phyloP scores from a whole-genome alignment of 2,888 invertebrate genomes.

The Fragum fragum region DNA sequence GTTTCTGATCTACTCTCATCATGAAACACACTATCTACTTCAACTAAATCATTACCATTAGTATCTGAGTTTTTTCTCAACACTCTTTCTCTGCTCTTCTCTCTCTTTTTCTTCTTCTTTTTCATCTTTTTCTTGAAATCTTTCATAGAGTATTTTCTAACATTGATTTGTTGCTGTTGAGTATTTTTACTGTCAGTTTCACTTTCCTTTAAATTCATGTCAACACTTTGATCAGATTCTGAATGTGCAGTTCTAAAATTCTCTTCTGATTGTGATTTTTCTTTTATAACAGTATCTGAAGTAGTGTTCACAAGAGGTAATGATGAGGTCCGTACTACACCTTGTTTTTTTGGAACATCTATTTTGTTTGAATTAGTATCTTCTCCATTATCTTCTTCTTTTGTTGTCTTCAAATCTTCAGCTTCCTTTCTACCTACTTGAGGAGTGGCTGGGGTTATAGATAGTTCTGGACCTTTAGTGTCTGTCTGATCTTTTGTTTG shows the following conservation, averaged over 20 bases:
- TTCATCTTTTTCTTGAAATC: conserved; percentile 66
- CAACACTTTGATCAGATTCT: conserved; percentile 43
- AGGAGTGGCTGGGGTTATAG: conserved; percentile 44
- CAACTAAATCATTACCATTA: conserved; percentile 16
- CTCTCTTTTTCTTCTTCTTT: conserved; percentile 51
- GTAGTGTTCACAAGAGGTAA: conserved; percentile 46
- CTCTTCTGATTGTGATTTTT: conserved; percentile 34
- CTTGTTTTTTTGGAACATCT: conserved; percentile 25
- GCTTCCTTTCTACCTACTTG: conserved; percentile 7
- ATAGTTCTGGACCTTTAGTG: not conserved
- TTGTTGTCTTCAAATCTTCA: not conserved
- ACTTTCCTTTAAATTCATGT: conserved; percentile 37
- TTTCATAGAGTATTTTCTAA: conserved; percentile 63
- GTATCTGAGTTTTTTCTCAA: not conserved
- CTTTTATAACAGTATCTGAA: not conserved
- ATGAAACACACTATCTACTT: conserved; percentile 39
- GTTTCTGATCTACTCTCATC: conserved; percentile 56
- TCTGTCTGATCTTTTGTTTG: not conserved
- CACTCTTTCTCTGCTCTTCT: conserved; percentile 32
- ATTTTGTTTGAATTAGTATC: not conserved
- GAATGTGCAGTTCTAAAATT: conserved; percentile 21
- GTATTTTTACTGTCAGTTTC: conserved; percentile 41
- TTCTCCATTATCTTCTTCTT: not conserved
- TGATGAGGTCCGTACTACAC: conserved; percentile 46
- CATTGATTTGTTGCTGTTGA: conserved; percentile 26